Evolutionary conservation across 2,113 vertebrate species (phyloP), one percentile per base, ranked within the genome.

Genomic region (Chionodraco myersi): DNA sequence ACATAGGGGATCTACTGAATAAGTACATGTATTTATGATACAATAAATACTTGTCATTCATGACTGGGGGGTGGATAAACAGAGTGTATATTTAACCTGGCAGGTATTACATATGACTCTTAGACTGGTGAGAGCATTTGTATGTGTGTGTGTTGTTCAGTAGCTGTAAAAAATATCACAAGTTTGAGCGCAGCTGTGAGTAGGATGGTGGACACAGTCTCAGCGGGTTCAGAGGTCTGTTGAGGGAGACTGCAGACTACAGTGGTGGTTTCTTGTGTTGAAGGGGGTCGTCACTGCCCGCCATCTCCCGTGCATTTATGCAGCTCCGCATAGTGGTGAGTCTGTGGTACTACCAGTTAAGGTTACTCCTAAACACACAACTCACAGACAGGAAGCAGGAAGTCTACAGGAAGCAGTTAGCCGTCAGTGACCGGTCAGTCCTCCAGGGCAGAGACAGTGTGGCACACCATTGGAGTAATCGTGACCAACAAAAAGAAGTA

Each of bases 31-130:
- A 96, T 96, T 97, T 94, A 96, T 94, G 94, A 96, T 97, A 98
- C 96, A 99, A 99, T 99, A 99, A 99, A 99, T 99, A 99, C 96
- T 97, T 96, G 95, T 97, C 94, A 93, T 94, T 93, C 96, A 94
- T 96, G 96, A 95, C 89, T 83, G 59, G 71, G 86, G 86, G 78
- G 75, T 53, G 44, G 63, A 91, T 90, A 85, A 88, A 85, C 71
- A 71, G 83, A 82, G 80, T 78, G 82, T 72, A 66, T 85, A 48
- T 87, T 93, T 82, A 91, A 89, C 93, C 96, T 95, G 95, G 95
- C 96, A 95, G 94, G 95, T 96, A 96, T 96, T 92, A 60, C 51
- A 64, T 71, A 71, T 95, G 93, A 95, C 30, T 52, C 95, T 93
- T 96, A 94, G 94, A 94, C 95, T 96, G 95, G 96, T 94, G 94